These are phyloP conservation scores for Pocillopora meandrina DNA, from an alignment of 92 coral and sea anemone genomes.

Conservation along the genomic window DNA sequence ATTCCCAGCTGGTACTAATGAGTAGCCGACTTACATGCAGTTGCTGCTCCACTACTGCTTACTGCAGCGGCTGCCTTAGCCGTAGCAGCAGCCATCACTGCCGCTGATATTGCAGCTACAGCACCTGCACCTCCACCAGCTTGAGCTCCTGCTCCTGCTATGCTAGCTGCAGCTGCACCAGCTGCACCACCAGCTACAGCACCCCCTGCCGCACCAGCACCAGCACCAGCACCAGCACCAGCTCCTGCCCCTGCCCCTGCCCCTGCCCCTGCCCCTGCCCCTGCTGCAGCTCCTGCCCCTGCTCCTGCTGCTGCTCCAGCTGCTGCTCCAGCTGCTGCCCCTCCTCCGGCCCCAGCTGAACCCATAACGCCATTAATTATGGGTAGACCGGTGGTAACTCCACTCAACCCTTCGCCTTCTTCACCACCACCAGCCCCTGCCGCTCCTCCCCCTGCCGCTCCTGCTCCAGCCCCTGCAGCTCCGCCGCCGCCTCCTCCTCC, in stretches of 20 bases:
- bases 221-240: slow-evolving; percentile 4
- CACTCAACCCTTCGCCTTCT: slow-evolving; percentile 37
- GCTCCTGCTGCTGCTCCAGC: slow-evolving; percentile 25
- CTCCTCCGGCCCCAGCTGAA: slow-evolving; percentile 38
- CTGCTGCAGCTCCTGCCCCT: slow-evolving; percentile 20
- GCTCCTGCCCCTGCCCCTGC: slow-evolving; percentile 4
- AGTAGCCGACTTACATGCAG: slow-evolving; percentile 47
- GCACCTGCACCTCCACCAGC: slow-evolving; percentile 49
- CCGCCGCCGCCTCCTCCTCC: slow-evolving; percentile 13
- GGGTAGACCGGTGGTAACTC: slow-evolving; percentile 21
- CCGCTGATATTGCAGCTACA: slow-evolving; percentile 24
- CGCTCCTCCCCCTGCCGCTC: slow-evolving; percentile 16
- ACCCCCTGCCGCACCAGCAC: slow-evolving; percentile 2
- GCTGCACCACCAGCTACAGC: slow-evolving; percentile 51
- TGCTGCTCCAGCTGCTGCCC: slow-evolving; percentile 29
- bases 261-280: slow-evolving; percentile 9
- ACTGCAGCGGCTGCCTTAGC: slow-evolving; percentile 48
- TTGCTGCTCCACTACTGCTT: slow-evolving; percentile 62
- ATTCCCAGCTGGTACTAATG: no score
- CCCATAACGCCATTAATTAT: background rate
- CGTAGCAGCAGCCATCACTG: slow-evolving; percentile 34
- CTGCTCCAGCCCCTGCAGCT: slow-evolving; percentile 38
- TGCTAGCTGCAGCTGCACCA: slow-evolving; percentile 53
- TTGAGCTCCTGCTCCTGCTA: slow-evolving; percentile 22
- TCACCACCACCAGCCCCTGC: slow-evolving; percentile 24